These are phyloP conservation scores for Riparia riparia DNA, from an alignment of 2,113 vertebrate species.

Conservation along the genomic window DNA sequence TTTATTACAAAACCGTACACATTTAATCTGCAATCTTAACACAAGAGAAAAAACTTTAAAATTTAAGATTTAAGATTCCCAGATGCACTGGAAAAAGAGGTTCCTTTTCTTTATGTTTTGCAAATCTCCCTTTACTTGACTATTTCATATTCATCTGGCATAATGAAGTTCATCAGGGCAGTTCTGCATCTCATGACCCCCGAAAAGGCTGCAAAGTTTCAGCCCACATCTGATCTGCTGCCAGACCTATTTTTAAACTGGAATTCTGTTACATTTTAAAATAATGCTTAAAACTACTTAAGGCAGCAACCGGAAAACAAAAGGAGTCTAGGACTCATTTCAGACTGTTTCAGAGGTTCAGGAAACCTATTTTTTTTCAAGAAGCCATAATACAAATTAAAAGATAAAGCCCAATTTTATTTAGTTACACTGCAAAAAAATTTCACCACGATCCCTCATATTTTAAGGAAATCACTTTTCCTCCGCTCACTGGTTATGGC, in stretches of 20 bases:
- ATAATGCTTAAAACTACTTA: neutral
- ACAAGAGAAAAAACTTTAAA: neutral
- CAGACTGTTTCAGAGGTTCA: neutral
- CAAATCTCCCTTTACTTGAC: neutral
- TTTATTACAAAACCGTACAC: neutral
- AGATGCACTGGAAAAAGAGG: neutral
- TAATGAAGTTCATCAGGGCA: conserved; percentile 45
- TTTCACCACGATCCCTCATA: neutral
- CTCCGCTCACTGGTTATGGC: neutral
- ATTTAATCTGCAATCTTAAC: neutral
- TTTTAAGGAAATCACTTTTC: neutral
- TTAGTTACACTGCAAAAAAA: neutral
- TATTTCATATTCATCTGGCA: conserved; percentile 29
- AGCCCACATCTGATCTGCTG: neutral
- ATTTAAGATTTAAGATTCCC: neutral
- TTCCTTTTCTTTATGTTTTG: neutral
- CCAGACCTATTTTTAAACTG: neutral
- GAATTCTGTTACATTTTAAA: neutral
- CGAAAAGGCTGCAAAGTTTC: conserved; percentile 30
- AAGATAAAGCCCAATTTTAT: neutral
- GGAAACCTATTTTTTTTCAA: neutral
- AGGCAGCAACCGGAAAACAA: neutral
- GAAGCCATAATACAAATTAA: neutral
- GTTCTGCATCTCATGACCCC: neutral
- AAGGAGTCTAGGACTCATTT: neutral